Conservation (phyloP, 2,797 vertebrate genomes). For the Menidia menidia region DNA sequence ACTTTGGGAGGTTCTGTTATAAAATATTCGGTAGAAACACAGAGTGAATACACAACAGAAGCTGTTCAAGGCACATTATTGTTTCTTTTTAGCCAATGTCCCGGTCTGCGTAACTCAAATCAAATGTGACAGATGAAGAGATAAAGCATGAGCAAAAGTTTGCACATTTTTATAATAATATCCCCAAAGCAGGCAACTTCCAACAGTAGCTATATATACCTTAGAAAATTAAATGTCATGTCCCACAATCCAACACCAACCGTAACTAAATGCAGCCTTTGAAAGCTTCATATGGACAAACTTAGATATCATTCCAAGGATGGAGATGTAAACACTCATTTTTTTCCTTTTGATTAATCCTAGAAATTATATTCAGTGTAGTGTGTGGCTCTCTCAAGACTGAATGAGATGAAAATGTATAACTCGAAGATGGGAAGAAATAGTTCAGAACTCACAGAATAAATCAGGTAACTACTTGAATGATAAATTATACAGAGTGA, state of each 20-base stretch:
- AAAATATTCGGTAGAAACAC: constrained; percentile 12
- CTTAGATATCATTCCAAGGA: neutral
- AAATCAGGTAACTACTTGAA: neutral
- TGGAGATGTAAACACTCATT: neutral
- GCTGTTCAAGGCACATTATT: constrained; percentile 17
- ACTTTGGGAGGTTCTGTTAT: constrained; percentile 11
- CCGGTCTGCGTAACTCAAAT: constrained; percentile 23
- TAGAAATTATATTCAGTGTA: neutral
- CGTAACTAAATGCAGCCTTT: neutral
- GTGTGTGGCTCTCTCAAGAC: neutral
- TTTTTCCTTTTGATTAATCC: neutral
- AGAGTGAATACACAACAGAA: constrained; percentile 19
- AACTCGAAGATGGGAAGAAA: too few relatives aligned
- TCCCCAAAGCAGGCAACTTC: too few relatives aligned
- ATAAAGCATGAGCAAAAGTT: constrained; percentile 15
- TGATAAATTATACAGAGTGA: neutral
- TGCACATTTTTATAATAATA: neutral
- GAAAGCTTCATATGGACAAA: neutral
- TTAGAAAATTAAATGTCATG: neutral
- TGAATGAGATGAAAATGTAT: too few relatives aligned
- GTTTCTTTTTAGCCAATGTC: constrained; percentile 33
- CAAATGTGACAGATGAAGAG: constrained; percentile 48
- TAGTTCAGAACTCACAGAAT: too few relatives aligned
- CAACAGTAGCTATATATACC: neutral
- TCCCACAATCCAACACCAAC: neutral